Evolutionary conservation across 2,888 invertebrate species (phyloP), one percentile per base, ranked within the genome.

Genomic region (Caenorhabditis sp.): DNA sequence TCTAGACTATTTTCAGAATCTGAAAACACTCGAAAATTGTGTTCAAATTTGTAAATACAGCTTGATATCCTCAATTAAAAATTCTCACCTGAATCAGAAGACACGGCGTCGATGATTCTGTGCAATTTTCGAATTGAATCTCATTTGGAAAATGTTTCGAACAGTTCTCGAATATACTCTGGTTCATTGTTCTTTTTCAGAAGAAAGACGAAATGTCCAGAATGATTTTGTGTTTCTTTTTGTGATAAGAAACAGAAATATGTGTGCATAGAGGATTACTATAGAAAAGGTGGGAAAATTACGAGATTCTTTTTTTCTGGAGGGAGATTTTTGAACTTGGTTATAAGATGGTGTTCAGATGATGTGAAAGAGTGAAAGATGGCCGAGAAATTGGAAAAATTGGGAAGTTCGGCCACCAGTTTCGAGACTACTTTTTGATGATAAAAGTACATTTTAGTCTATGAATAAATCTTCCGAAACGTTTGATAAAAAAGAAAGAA

Each of bases 121-220:
- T 64, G 24, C 74, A 74, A 35, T 74, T 74, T 19, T 64, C 74
- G 24, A 64, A 74, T 1, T 22, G 19, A n/a, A 19, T 7, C 41
- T 74, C 74, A 64, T 74, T 74, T 16, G 54, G 44, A 56, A 41
- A 74, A 44, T 74, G 74, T 16, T 19, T 38, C 6, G 74, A 64
- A 56, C 74, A 74, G 74, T 74, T 74, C 51, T 54, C 74, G 41
- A 74, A 74, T 64, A 74, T 28, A 64, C 64, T 66, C 2, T 66
- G 28, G 54, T 63, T 74, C 74, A 74, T 74, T 63, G 14, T 22
- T 54, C 6, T 14, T 54, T 22, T 14, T 10, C 14, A 47, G 19
- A 41, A 35, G 51, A 54, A 64, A 16, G 24, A 28, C 16, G 22
- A 51, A 26, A 54, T 35, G 22, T 35, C 31, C 68, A 24, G 35